phyloP scores from a whole-genome alignment of 2,797 vertebrate genomes.

The Myotis daubentonii region DNA sequence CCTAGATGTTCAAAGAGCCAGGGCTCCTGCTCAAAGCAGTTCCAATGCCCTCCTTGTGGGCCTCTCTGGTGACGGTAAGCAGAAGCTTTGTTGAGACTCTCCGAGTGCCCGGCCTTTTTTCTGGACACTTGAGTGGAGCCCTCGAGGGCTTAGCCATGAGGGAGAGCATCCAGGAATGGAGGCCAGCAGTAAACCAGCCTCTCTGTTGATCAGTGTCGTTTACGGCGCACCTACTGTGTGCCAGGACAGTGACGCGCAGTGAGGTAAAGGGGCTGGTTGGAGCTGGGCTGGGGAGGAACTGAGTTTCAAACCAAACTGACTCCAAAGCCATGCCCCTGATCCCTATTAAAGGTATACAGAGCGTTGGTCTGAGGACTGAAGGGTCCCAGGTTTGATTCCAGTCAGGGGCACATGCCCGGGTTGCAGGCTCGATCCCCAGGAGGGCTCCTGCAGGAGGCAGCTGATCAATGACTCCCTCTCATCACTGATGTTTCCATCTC shows the following conservation, averaged over 20 bases:
- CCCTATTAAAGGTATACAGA: not conserved
- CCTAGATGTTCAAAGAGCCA: not conserved
- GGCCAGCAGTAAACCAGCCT: too few species aligned
- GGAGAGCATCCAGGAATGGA: not conserved
- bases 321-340: not conserved
- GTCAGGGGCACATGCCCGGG: not conserved
- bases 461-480: not conserved
- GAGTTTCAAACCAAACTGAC: not conserved
- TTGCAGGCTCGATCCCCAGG: not conserved
- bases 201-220: not conserved
- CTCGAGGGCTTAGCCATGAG: not conserved
- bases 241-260: not conserved
- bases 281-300: not conserved
- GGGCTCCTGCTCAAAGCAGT: not conserved
- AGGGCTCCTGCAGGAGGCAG: not conserved
- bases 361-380: not conserved
- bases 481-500: not conserved
- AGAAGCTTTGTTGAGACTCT: not conserved
- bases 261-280: not conserved
- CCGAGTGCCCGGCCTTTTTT: not conserved
- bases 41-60: not conserved
- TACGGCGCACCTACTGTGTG: not conserved
- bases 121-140: not conserved
- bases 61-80: not conserved
- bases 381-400: not conserved